Conservation (phyloP, 2,888 invertebrate genomes). For the Syrphus vitripennis region DNA sequence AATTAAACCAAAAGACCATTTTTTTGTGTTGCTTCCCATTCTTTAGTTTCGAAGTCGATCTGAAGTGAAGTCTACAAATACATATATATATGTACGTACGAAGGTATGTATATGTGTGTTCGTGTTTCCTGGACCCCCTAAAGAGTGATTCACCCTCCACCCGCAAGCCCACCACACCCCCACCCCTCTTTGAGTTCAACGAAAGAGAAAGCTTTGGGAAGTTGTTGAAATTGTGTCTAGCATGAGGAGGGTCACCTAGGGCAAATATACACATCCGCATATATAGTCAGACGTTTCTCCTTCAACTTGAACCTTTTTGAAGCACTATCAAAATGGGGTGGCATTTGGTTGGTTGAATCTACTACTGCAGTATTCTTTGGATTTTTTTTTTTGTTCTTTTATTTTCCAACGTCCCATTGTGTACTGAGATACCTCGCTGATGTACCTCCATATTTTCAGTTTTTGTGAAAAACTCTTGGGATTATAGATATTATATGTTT, state of each 20-base stretch:
- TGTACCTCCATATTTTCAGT: neutral
- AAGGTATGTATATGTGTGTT: conserved; percentile 5
- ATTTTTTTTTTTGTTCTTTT: neutral
- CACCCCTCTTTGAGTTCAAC: neutral
- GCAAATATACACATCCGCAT: conserved; percentile 31
- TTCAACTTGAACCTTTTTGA: conserved; percentile 67
- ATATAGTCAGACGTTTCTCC: conserved; percentile 65
- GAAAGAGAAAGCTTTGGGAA: conserved; percentile 63
- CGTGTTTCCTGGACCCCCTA: conserved; percentile 29
- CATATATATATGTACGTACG: conserved; percentile 9
- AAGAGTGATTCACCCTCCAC: neutral
- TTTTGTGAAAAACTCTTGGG: neutral
- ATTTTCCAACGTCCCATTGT: conserved; percentile 46
- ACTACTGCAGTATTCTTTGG: conserved; percentile 32
- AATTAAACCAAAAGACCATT: conserved; percentile 54
- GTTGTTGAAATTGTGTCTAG: conserved; percentile 50
- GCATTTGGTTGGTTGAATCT: neutral
- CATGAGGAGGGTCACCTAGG: conserved; percentile 64
- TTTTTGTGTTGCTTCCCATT: conserved; percentile 35
- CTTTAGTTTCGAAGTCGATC: conserved; percentile 61
- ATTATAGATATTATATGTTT: too few species aligned
- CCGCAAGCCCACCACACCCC: too few species aligned
- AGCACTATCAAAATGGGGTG: conserved; percentile 23
- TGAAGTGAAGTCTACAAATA: conserved; percentile 41
- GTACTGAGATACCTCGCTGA: conserved; percentile 6